Base-by-base conservation (phyloP, 2,888 invertebrate genomes). In the Heliconius hortense region DNA sequence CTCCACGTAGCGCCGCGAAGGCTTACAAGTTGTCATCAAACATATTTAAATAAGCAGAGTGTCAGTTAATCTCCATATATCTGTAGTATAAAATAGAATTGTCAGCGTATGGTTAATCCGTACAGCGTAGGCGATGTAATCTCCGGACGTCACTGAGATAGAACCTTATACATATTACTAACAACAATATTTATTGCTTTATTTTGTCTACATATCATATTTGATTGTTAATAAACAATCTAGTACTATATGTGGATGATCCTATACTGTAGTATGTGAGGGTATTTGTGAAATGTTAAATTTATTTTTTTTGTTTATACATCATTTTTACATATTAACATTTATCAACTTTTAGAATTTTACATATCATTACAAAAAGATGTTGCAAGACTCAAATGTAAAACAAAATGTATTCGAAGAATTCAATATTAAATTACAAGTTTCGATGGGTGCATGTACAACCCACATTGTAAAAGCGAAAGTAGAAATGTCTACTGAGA, bases 111-210 rank as follows among this genome's bases (percentile, higher is more conserved):
- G 82, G 82, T 85, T 86, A 87, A 88, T 88, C 85, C 84, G 80
- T 79, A 74, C 82, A 82, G 84, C 86, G 88, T 88, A 86, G 88
- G 89, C 89, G 87, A 86, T 84, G 85, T 83, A 88, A 89, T 90
- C 86, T 82, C 81, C 81, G 79, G 83, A 83, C 84, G 86, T 89
- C 87, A 84, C 82, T 69, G 71, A 80, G 79, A 79, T 77, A 78
- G 73, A 78, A 77, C 77, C 78, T 81, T 74, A 80, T 80, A 80
- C 77, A 62, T 74, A 76, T 77, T 74, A 77, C 73, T 72, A 75
- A 77, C 76, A 70, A 79, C 77, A 72, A 72, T 77, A 78, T 76
- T 76, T 78, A 79, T 74, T 76, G 77, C 79, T 76, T 75, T 78
- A 77, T 77, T 69, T 78, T 2, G 66, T 66, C 15, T 43, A 24